Conservation (phyloP, 2,797 vertebrate genomes). For the Esox masquinongy region DNA sequence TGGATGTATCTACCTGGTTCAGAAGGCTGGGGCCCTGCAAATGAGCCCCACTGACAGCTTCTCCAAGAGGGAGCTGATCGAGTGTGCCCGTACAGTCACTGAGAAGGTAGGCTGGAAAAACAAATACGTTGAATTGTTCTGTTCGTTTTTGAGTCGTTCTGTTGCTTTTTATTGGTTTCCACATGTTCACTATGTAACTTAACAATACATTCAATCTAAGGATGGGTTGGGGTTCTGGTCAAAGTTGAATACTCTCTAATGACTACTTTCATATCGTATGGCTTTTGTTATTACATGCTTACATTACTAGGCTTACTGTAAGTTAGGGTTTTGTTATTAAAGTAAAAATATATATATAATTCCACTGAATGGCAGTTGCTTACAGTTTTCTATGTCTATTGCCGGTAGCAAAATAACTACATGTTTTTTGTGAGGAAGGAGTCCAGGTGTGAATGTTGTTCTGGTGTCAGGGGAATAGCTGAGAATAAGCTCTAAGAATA, state of each 20-base stretch:
- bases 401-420: neutral
- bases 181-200: too few relatives aligned
- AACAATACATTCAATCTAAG: too few relatives aligned
- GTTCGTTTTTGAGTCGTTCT: too few relatives aligned
- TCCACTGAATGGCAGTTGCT: neutral
- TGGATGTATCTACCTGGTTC: constrained; percentile 88
- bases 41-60: constrained; percentile 87
- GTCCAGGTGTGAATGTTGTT: constrained; percentile 10
- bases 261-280: too few relatives aligned
- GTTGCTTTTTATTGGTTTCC: too few relatives aligned
- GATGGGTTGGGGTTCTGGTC: too few relatives aligned
- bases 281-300: neutral
- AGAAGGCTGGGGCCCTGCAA: constrained; percentile 89
- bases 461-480: neutral
- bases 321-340: neutral
- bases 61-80: constrained; percentile 87
- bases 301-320: neutral
- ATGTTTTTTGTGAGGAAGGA: neutral
- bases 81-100: constrained; percentile 85
- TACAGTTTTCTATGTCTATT: neutral
- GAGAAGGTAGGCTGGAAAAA: constrained; percentile 80
- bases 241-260: too few relatives aligned
- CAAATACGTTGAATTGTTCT: neutral
- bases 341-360: neutral
- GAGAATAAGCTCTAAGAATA: constrained; percentile 1